These are phyloP conservation scores for Bicyclus anynana DNA, from an alignment of 1,140 invertebrate genomes.

Conservation along the genomic window DNA sequence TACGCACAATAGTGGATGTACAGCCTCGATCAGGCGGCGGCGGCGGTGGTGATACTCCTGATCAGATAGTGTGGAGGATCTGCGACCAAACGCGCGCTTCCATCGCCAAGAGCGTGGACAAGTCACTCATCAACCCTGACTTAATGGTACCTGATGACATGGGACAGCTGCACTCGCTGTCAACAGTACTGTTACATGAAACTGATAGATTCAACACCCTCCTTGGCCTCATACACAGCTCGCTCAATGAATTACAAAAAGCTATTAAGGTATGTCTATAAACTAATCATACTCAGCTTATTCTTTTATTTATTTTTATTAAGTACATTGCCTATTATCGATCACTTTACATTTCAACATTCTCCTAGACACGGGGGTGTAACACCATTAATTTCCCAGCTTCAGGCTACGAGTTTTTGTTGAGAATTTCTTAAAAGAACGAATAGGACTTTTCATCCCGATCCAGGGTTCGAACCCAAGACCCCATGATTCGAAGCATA, in stretches of 20 bases:
- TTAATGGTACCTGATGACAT: constrained; percentile 58
- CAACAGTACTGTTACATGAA: constrained; percentile 91
- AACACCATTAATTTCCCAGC: no score
- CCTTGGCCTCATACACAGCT: constrained; percentile 83
- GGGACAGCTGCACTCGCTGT: constrained; percentile 85
- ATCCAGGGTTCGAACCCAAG: no score
- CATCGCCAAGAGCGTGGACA: constrained; percentile 39
- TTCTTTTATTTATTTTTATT: no score
- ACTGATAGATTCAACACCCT: constrained; percentile 91
- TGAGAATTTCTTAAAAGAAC: no score
- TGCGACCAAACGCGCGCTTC: constrained; percentile 78
- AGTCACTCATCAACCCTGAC: constrained; percentile 48
- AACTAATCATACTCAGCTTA: no score
- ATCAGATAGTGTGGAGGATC: constrained; percentile 86
- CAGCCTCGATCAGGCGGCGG: constrained; percentile 81
- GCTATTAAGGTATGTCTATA: constrained; percentile 81
- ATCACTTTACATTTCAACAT: no score
- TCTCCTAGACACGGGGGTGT: no score
- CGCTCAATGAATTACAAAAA: constrained; percentile 86
- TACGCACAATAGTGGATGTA: constrained; percentile 85
- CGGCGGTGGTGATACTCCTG: constrained; percentile 81
- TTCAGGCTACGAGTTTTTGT: no score
- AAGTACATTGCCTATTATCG: no score
- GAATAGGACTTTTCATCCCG: no score
- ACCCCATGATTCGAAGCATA: no score